phyloP scores from a whole-genome alignment of 2,797 vertebrate species.

The Okamejei kenojei region DNA sequence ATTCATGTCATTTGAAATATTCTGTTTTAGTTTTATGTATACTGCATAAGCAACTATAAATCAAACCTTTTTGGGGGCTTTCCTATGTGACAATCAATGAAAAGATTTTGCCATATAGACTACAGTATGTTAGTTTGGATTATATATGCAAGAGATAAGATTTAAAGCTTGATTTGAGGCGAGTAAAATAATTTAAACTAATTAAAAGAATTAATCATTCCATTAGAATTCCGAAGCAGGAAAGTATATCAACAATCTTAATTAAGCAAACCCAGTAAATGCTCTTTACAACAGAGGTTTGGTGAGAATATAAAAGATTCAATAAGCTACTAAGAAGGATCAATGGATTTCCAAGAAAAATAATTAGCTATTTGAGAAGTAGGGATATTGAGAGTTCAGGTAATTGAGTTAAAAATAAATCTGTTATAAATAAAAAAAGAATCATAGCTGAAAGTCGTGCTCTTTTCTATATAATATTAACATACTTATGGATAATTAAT shows the following conservation, averaged over 20 bases:
- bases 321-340: background rate
- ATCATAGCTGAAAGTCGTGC: background rate
- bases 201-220: too few relatives aligned
- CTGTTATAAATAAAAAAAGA: background rate
- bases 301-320: background rate
- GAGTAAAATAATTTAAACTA: background rate
- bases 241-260: conserved; percentile 8
- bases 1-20: background rate
- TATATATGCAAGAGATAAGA: background rate
- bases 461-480: background rate
- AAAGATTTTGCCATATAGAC: background rate
- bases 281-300: background rate
- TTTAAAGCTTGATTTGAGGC: background rate
- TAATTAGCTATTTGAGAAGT: background rate
- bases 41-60: background rate
- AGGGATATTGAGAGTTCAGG: background rate
- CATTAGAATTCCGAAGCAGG: background rate
- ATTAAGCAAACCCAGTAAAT: background rate
- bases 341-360: background rate
- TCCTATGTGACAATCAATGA: background rate
- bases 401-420: background rate
- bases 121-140: background rate
- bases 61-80: background rate
- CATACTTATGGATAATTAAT: background rate
- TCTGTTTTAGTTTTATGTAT: background rate